phyloP scores from a whole-genome alignment of 2,888 invertebrate species.

The Oscheius onirici region DNA sequence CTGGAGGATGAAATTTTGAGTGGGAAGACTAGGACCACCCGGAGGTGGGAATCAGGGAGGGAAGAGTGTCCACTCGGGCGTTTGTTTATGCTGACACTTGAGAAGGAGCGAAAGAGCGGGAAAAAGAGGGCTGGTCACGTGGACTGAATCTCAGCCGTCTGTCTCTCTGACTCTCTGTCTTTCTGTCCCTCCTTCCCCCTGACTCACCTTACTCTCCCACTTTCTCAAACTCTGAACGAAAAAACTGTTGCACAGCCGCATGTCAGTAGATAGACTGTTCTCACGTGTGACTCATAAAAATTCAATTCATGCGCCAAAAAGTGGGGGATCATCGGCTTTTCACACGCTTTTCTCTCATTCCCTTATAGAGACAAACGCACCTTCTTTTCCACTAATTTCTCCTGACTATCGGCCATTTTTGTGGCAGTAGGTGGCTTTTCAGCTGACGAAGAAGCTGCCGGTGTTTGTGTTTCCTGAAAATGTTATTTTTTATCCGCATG shows the following conservation, averaged over 20 bases:
- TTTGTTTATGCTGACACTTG: slow-evolving; percentile 11
- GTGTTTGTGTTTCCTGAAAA: background rate
- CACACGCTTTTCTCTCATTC: background rate
- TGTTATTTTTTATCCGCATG: background rate
- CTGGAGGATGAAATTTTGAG: background rate
- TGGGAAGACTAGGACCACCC: background rate
- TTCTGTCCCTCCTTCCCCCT: too few relatives aligned
- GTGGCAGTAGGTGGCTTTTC: background rate
- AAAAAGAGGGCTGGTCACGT: background rate
- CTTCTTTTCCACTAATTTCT: slow-evolving; percentile 3
- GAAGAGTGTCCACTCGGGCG: too few relatives aligned
- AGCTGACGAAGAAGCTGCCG: background rate
- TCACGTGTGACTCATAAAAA: background rate
- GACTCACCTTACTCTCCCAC: background rate
- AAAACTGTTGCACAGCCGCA: slow-evolving; percentile 8
- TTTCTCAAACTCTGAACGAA: background rate
- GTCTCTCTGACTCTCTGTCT: too few relatives aligned
- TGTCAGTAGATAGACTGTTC: background rate
- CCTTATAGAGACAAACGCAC: background rate
- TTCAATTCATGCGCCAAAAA: background rate
- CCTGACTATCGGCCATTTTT: background rate
- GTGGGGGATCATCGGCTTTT: background rate
- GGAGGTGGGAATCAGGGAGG: background rate
- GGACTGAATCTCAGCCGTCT: too few relatives aligned
- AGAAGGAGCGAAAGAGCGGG: background rate